Percentiles rank a stretch among this genome's conserved stretches.
Evolutionary conservation across 2,113 vertebrate genomes (phyloP).

Genomic region (Numida meleagris): DNA sequence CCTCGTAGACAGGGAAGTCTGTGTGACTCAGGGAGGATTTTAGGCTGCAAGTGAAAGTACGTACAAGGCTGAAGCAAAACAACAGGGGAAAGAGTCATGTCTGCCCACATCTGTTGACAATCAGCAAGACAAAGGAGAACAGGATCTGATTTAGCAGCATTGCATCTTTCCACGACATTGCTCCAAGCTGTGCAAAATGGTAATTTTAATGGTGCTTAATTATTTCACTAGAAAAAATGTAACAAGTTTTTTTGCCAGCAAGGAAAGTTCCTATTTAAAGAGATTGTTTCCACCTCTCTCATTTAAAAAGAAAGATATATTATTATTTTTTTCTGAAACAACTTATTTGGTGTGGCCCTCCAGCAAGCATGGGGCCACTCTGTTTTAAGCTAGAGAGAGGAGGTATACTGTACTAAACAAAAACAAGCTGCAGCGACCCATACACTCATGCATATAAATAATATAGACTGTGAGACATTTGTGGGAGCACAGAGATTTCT

Average conservation of each 20-base stretch:
- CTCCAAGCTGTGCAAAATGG: neutral
- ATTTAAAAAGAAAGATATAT: neutral
- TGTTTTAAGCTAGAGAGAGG: neutral
- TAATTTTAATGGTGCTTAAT: neutral
- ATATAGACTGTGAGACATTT: constrained; percentile 10
- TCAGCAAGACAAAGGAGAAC: neutral
- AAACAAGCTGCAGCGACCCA: neutral
- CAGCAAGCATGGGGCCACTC: neutral
- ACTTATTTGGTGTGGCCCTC: neutral
- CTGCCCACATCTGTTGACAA: neutral
- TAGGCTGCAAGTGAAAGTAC: neutral
- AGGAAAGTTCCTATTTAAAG: neutral
- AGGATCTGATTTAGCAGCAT: neutral
- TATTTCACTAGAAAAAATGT: neutral
- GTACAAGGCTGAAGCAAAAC: neutral
- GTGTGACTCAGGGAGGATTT: neutral
- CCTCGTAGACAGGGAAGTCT: neutral
- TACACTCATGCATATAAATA: neutral
- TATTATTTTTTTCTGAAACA: fast-evolving
- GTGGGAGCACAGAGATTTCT: constrained; percentile 44
- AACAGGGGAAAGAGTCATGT: too few relatives aligned
- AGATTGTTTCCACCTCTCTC: neutral
- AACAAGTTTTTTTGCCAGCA: neutral
- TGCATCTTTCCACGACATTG: neutral
- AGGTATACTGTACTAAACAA: neutral